Percentiles rank a stretch among this genome's conserved stretches.
phyloP scores from a whole-genome alignment of 2,797 vertebrate genomes.

The Geotrypetes seraphini region DNA sequence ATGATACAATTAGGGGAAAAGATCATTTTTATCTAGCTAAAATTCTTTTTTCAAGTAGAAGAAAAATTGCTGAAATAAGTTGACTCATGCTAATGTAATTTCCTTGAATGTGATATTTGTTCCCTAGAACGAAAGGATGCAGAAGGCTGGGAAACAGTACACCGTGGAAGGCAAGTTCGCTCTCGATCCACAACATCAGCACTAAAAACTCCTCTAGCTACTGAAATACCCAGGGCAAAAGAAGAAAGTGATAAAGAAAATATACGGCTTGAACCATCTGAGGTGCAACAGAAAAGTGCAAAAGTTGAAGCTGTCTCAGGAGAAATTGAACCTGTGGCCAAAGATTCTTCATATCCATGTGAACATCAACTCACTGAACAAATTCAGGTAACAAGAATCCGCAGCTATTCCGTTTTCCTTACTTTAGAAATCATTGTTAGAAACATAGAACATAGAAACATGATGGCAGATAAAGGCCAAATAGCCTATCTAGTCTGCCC shows the following conservation, averaged over 20 bases:
- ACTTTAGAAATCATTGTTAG: no score
- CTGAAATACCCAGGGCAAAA: conserved; percentile 47
- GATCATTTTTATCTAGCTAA: no score
- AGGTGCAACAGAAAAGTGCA: conserved; percentile 24
- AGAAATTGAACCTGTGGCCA: conserved; percentile 18
- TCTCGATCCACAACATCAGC: conserved; percentile 70
- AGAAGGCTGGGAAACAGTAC: conserved; percentile 95
- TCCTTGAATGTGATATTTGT: background rate
- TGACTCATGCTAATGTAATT: no score
- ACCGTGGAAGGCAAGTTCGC: conserved; percentile 84
- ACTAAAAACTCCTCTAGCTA: conserved; percentile 56
- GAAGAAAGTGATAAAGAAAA: conserved; percentile 71
- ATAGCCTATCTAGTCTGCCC: no score
- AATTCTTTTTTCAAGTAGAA: background rate
- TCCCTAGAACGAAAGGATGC: conserved; percentile 78
- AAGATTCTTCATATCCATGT: conserved; percentile 20
- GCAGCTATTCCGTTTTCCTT: no score
- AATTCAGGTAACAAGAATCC: conserved; percentile 52
- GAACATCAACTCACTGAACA: conserved; percentile 36
- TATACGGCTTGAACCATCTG: conserved; percentile 18
- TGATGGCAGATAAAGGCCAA: no score
- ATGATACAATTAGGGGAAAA: no score
- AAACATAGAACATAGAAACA: no score
- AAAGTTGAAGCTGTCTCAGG: background rate
- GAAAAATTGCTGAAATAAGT: background rate